These are phyloP conservation scores for Drosophila repleta DNA, from an alignment of 1,140 invertebrate species.

Conservation along the genomic window DNA sequence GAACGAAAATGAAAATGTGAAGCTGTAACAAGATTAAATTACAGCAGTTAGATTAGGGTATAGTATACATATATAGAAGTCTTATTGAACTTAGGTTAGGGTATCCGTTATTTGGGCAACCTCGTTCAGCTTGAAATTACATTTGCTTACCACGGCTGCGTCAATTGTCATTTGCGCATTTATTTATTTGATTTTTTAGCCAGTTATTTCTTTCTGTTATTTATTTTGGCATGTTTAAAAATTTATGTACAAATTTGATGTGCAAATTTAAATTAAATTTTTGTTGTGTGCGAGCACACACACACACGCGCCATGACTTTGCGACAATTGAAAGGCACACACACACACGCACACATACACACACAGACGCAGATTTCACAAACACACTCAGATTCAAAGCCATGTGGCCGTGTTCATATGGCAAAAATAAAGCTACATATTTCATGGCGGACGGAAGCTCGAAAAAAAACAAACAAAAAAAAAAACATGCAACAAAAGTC, in stretches of 20 bases:
- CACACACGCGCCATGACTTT: conserved; percentile 34
- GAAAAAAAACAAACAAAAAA: conserved; percentile 41
- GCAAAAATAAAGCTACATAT: conserved; percentile 59
- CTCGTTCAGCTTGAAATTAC: not conserved
- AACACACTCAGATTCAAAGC: conserved; percentile 36
- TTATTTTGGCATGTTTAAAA: conserved; percentile 52
- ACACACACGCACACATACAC: conserved; percentile 24
- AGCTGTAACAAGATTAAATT: no score
- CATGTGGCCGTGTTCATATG: conserved; percentile 14
- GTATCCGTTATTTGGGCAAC: not conserved
- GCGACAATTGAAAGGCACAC: conserved; percentile 46
- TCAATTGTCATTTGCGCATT: conserved; percentile 20
- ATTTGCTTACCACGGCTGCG: conserved; percentile 1
- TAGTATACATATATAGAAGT: no score
- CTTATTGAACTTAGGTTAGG: conserved; percentile 4
- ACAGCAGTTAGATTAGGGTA: no score
- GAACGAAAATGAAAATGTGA: no score
- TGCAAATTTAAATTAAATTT: conserved; percentile 81
- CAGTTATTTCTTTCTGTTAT: not conserved
- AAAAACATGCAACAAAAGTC: conserved; percentile 51
- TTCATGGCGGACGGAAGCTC: conserved; percentile 72
- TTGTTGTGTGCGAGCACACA: conserved; percentile 35
- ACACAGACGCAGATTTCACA: not conserved
- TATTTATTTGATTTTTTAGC: conserved; percentile 17
- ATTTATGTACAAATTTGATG: conserved; percentile 74